Base-by-base conservation (phyloP, 2,797 vertebrate genomes). In the Triplophysa yarkandensis region DNA sequence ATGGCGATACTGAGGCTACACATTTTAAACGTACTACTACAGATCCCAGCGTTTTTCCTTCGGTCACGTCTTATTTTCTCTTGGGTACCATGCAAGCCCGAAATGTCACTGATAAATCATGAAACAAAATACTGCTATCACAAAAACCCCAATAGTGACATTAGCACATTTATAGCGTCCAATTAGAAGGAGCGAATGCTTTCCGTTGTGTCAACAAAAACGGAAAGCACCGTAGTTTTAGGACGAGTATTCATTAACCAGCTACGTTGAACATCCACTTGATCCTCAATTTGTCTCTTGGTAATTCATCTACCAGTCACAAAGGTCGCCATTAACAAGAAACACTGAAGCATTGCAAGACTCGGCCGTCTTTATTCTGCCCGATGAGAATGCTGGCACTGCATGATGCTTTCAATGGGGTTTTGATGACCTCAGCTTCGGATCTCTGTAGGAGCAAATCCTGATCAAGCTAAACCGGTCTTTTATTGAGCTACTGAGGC, bases 401-500 rank as follows among this genome's bases (percentile, higher is more conserved):
- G 39, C 80, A 75, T 46, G 61, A 80, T 75, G 70, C 71, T 77
- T 84, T 81, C 84, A 88, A 85, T 84, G 84, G 84, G 65, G 4
- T 85, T 86, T 43, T 85, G 85, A 86, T 90, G 89, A 92, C 88
- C 88, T 87, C 77, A 80, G 85, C 78, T 84, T 85, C 85, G 86
- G 84, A 85, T 83, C 62, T 67, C 63, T 60, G 41, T 34, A 74
- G 62, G 28, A 46, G 63, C 73, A 75, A 74, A 85, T 83, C 77
- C 87, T 87, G 87, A 89, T 87, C 84, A 83, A 88, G 85, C 88
- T 86, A 83, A 87, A 86, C 84, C 69, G 77, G 65, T 61, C 58
- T 82, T 92, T 91, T 90, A 92, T 89, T 89, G 89, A 87, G 81
- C 86, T 88, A 84, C 86, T 89, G 87, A 88, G 89, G 81, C 87